Base-by-base conservation (phyloP, 2,113 vertebrate genomes). In the Atractosteus spatula region DNA sequence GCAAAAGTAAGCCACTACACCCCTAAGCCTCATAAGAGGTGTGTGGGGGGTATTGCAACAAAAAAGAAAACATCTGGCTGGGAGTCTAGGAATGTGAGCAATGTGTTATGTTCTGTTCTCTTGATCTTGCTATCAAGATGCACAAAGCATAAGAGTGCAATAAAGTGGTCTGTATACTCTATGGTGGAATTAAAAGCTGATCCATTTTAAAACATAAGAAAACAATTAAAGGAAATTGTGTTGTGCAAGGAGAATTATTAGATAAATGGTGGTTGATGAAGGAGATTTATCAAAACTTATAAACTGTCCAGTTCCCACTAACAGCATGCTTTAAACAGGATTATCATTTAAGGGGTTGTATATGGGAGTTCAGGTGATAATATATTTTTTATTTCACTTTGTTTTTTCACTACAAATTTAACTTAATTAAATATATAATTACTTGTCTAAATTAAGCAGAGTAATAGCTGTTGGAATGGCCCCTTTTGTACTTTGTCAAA, bases 91-190 rank as follows among this genome's bases (percentile, higher is more conserved):
- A 71, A 71, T 63, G 61, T 66, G 44, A 73, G 67, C 54, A 41
- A 73, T 77, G 55, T 59, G 54, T 73, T 73, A 61, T 73, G 66
- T 55, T 72, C 62, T 61, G 71, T 4, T 12, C 70, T 77, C 62
- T 72, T 76, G 71, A 77, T 70, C 65, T 55, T 51, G 41, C 45
- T 72, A 68, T 73, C 62, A 61, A 72, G 62, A 51, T 47, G 66
- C 44, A 42, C 66, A 54, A 70, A 66, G 67, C 67, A 73, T 55
- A 59, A 51, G 68, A 69, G 71, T 66, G 44, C 41, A 42, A 3
- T 41, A 51, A 56, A 73, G 44, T 41, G 16, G 42, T 43, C 59
- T 43, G 8, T 59, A 13, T n/a, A n/a, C 56, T 43, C 14, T 42
- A 8, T 6, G 14, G 42, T n/a, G 42, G 55, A 59, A 44, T 44